Conservation (phyloP, 2,797 vertebrate genomes). For the Aratinga solstitialis region DNA sequence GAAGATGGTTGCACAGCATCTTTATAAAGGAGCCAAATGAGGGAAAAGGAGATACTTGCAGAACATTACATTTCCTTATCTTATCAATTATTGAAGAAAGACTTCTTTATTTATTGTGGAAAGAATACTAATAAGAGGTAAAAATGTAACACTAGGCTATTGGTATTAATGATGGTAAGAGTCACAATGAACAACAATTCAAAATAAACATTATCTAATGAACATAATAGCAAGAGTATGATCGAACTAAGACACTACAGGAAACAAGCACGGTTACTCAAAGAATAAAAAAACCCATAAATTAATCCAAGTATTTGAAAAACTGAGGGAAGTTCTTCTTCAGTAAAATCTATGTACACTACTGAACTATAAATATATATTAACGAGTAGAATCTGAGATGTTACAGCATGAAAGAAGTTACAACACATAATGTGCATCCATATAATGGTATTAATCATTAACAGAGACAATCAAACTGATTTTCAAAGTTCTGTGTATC, state of each 20-base stretch:
- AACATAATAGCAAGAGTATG: not conserved
- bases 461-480: not conserved
- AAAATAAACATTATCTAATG: not conserved
- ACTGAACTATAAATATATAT: not conserved
- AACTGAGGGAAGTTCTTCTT: not conserved
- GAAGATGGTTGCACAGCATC: constrained; percentile 48
- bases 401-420: not conserved
- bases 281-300: constrained; percentile 13
- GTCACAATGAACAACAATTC: not conserved
- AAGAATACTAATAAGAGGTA: constrained; percentile 50
- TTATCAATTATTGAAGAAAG: constrained; percentile 72
- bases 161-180: not conserved
- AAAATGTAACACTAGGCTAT: not conserved
- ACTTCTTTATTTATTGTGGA: not conserved
- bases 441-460: not conserved
- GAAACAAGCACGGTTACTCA: not conserved
- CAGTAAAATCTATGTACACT: not conserved
- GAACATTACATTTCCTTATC: constrained; percentile 62
- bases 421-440: not conserved
- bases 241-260: not conserved
- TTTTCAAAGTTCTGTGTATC: not conserved
- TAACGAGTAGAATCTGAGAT: not conserved
- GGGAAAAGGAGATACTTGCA: constrained; percentile 46
- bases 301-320: not conserved
- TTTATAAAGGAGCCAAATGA: constrained; percentile 53